Conservation (phyloP, 2,797 vertebrate species). For the Hipposideros larvatus region DNA sequence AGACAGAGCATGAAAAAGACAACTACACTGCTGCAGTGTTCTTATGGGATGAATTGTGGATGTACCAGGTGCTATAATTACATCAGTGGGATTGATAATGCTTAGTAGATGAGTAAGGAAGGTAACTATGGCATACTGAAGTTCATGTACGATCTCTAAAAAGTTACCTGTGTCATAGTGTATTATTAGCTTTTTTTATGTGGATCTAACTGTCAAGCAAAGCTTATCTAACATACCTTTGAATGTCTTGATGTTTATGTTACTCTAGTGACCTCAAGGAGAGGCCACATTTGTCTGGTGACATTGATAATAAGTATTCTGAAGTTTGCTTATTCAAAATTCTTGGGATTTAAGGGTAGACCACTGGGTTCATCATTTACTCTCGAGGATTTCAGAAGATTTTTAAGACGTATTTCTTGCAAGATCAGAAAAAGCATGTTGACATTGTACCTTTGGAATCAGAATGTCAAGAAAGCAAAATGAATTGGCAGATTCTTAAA, state of each 20-base stretch:
- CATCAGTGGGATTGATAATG: background rate
- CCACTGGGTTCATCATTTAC: background rate
- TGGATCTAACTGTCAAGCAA: background rate
- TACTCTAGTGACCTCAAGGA: background rate
- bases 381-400: slow-evolving; percentile 34
- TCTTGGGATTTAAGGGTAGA: slow-evolving; percentile 36
- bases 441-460: background rate
- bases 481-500: slow-evolving; percentile 19
- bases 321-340: slow-evolving; percentile 56
- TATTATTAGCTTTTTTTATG: background rate
- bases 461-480: slow-evolving; percentile 48
- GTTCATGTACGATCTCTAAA: background rate
- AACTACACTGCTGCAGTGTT: background rate
- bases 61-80: background rate
- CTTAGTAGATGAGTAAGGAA: background rate
- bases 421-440: slow-evolving; percentile 35
- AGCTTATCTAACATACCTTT: background rate
- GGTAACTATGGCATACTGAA: background rate
- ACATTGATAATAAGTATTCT: slow-evolving; percentile 7
- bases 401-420: slow-evolving; percentile 38
- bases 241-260: background rate
- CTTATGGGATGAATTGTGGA: background rate
- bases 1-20: background rate
- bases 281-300: slow-evolving; percentile 9
- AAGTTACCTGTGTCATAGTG: background rate